A percentile compares a stretch with the other conserved stretches of the same genome.
Evolutionary conservation across 1,140 invertebrate species (phyloP).

Genomic region (Aphelinus certus): DNA sequence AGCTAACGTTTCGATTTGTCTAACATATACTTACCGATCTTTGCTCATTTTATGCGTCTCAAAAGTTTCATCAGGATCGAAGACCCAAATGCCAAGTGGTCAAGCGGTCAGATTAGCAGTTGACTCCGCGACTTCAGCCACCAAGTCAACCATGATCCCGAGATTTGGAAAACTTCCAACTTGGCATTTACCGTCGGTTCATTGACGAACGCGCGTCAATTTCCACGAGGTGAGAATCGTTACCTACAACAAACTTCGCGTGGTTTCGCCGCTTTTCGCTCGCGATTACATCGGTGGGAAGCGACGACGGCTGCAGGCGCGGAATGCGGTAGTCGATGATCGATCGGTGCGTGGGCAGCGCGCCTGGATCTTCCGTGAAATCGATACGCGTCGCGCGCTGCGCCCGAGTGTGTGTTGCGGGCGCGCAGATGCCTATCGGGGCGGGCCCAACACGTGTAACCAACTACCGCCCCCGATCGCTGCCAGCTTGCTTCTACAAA

Average conservation of each 20-base stretch:
- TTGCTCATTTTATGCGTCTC: no score
- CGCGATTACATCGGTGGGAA: constrained; percentile 21
- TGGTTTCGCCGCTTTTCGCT: not conserved
- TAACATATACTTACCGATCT: no score
- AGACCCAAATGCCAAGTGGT: no score
- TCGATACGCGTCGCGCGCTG: constrained; percentile 55
- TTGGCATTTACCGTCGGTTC: not conserved
- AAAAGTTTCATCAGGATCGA: no score
- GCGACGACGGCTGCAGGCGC: constrained; percentile 36
- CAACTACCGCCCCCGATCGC: constrained; percentile 54
- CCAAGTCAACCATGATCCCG: no score
- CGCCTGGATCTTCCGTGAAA: constrained; percentile 57
- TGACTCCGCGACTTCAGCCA: no score
- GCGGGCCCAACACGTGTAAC: constrained; percentile 64
- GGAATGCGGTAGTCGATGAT: not conserved
- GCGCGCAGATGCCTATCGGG: constrained; percentile 57
- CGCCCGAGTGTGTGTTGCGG: not conserved
- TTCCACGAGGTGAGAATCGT: no score
- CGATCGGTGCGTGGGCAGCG: constrained; percentile 36
- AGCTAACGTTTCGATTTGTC: no score
- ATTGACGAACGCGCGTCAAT: not conserved
- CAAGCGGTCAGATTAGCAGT: no score
- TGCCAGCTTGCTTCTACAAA: not conserved
- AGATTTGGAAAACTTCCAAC: no score
- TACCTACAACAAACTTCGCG: not conserved